Evolutionary conservation across 2,888 invertebrate genomes (phyloP).

Genomic region (Temnothorax ravouxi): DNA sequence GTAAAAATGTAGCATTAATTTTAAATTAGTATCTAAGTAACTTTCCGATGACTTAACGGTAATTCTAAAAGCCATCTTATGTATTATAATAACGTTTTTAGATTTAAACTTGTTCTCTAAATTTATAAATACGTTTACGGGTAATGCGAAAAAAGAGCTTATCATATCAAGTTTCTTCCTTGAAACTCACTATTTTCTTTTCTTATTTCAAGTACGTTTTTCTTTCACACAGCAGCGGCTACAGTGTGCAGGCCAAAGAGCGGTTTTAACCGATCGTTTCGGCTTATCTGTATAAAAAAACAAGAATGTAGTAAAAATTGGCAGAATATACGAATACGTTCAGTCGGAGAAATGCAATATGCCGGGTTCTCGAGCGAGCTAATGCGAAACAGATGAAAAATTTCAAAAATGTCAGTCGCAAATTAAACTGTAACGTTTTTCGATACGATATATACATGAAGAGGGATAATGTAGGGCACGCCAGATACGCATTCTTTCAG

Average conservation of each 20-base stretch:
- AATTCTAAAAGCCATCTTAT: conserved; percentile 2
- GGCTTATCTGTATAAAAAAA: background rate
- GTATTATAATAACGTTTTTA: background rate
- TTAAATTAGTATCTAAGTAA: background rate
- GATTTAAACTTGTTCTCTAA: background rate
- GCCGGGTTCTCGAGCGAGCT: background rate
- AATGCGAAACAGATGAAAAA: conserved; percentile 22
- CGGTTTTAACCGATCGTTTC: background rate
- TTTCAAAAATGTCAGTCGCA: conserved; percentile 15
- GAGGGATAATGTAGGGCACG: conserved; percentile 24
- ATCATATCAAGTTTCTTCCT: background rate
- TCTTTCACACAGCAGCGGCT: background rate
- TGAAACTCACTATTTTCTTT: background rate
- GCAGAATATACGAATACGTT: background rate
- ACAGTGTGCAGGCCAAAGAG: background rate
- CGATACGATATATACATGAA: conserved; percentile 6
- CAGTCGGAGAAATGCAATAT: background rate
- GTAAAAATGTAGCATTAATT: background rate
- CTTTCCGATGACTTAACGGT: background rate
- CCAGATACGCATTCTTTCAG: conserved; percentile 29
- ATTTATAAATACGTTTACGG: conserved; percentile 4
- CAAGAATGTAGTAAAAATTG: conserved; percentile 11
- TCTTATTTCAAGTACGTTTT: background rate
- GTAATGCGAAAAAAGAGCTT: background rate
- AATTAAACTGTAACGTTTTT: background rate